Evolutionary conservation across 2,113 vertebrate species (phyloP).

Genomic region (Mugil cephalus): DNA sequence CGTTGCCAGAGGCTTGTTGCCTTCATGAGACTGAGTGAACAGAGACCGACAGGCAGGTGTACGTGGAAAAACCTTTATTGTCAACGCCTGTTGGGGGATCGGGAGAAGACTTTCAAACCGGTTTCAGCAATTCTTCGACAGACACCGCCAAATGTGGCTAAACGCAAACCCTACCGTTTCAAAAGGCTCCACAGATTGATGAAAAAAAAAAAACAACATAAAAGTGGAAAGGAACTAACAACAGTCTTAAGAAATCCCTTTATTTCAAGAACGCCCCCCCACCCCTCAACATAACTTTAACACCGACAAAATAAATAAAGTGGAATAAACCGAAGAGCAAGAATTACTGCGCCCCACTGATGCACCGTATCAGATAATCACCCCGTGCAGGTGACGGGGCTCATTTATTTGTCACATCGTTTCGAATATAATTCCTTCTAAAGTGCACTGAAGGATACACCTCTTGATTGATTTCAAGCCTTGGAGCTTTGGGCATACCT

Average conservation of each 20-base stretch:
- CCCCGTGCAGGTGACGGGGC: background rate
- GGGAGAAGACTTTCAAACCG: constrained; percentile 54
- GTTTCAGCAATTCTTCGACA: constrained; percentile 36
- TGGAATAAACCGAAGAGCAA: constrained; percentile 62
- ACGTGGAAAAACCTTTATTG: constrained; percentile 70
- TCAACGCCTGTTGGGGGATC: constrained; percentile 52
- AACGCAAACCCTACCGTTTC: constrained; percentile 44
- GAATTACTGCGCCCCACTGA: constrained; percentile 29
- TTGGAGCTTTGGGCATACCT: constrained; percentile 15
- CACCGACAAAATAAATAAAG: constrained; percentile 76
- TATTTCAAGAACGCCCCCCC: constrained; percentile 15
- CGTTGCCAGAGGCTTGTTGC: no score
- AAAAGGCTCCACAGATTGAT: constrained; percentile 24
- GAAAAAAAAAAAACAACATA: constrained; percentile 44
- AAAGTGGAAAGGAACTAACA: constrained; percentile 38
- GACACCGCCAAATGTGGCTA: constrained; percentile 26
- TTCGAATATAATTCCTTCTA: constrained; percentile 8
- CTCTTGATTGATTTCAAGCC: constrained; percentile 9
- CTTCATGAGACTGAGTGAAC: background rate
- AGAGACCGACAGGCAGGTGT: background rate
- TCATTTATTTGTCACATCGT: constrained; percentile 16
- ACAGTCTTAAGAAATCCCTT: constrained; percentile 37
- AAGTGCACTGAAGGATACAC: constrained; percentile 57
- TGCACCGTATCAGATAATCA: constrained; percentile 31
- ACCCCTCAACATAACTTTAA: constrained; percentile 42